Base-by-base conservation (phyloP, 2,888 invertebrate genomes). In the Cosmorhoe ocellata region DNA sequence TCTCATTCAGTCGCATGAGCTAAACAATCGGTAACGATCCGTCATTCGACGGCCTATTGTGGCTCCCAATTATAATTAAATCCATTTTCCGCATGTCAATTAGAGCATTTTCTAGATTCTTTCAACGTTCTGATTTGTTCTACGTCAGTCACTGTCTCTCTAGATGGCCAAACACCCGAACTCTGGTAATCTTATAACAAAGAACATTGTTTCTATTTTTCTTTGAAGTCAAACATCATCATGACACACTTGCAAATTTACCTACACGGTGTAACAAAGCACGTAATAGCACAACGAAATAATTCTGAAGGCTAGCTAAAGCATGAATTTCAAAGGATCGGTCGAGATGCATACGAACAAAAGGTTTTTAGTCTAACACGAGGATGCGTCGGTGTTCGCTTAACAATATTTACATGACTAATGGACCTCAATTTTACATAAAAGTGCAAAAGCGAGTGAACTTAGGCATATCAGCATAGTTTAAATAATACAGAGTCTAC, bases 321-420 rank as follows among this genome's bases (percentile, higher is more conserved):
- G 28, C 11, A 39, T 44, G 44, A 39, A 50, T 52, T 47, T 47
- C 51, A 61, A 58, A 61, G 56, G 51, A 38, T 36, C 28, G 49
- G 18, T 34, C 12, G 42, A 34, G 36, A 41, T 64, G 61, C 65
- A 69, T 64, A 61, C 56, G 60, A 67, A 66, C 64, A 64, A 70
- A 68, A 66, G 62, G 63, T 58, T 67, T 63, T 68, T 62, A 66
- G 59, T 56, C 58, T 65, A 39, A 43, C 43, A 53, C 54, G 47
- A 63, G 63, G 64, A 62, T 71, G 71, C 66, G 67, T 73, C 68
- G 61, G 69, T 72, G 75, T 70, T 68, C 76, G 74, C 78, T 82
- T 85, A 86, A 84, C 79, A 76, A 80, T 87, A 88, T 88, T 86
- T 84, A 83, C 87, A 87, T 84, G 82, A 78, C 76, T 84, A 85